Base-by-base conservation (phyloP, 2,888 invertebrate species). In the Trichopria drosophilae region DNA sequence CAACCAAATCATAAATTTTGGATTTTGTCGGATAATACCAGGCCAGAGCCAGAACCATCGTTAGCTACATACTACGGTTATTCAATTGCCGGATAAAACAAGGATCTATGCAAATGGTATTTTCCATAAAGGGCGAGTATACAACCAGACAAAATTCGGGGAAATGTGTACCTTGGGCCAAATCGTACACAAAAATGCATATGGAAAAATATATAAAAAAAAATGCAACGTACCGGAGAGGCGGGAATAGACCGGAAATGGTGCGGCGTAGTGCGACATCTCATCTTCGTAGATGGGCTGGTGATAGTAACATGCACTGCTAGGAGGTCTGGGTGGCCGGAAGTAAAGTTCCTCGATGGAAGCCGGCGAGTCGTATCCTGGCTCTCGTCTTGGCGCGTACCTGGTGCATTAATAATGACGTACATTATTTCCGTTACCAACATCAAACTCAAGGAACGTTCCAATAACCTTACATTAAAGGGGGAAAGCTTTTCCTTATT, bases 281-380 rank as follows among this genome's bases (percentile, higher is more conserved):
- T 65, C 64, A 43, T 69, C 71, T 58, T 74, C 72, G 61, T 72
- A 73, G 58, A 71, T 69, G 31, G 73, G 68, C 40, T 64, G 60
- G 22, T 69, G 71, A 64, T 71, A 68, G 57, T 68, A 63, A 49
- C 64, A 64, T 46, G 53, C 51, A 56, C 55, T 62, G 59, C 58
- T 61, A 37, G 55, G 42, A 49, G 58, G 61, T 40, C 59, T 66
- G 46, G 63, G 52, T 51, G 64, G 62, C 45, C 68, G 65, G 44
- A 65, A 69, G 54, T 72, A 71, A 39, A 72, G 53, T 57, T 73
- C 71, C 43, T 73, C 71, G 39, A 71, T 68, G 13, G 67, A 67
- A 23, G 67, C 67, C 16, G 70, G 69, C 16, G 69, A 67, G 29
- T 65, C 65, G 58, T 72, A 71, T 15, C 71, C 71, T 6, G 72